A percentile compares a stretch with the other conserved stretches of the same genome.
phyloP scores from a whole-genome alignment of 2,113 vertebrate species.

The Oreamnos americanus region DNA sequence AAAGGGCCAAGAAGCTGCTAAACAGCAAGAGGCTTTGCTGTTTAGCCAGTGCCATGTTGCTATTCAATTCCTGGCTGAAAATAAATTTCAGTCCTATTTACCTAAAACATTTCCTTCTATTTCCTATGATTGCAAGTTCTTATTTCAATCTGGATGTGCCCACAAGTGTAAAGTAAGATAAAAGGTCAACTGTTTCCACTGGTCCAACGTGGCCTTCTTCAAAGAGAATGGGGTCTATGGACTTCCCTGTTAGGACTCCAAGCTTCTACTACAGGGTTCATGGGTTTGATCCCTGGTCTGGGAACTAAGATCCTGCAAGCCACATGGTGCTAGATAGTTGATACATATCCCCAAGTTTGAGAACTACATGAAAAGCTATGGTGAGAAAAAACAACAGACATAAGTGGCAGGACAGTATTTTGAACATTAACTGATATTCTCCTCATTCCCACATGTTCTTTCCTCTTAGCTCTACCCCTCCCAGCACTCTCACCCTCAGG shows the following conservation, averaged over 20 bases:
- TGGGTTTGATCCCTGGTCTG: not conserved
- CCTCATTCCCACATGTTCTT: not conserved
- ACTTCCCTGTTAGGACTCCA: not conserved
- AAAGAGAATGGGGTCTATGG: not conserved
- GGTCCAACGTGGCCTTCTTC: not conserved
- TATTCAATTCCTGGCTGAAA: not conserved
- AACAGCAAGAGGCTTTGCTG: not conserved
- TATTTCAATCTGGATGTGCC: not conserved
- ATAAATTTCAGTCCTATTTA: not conserved
- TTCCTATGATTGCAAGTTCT: not conserved
- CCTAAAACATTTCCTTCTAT: not conserved
- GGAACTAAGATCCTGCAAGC: not conserved
- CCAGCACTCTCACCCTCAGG: not conserved
- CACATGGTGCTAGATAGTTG: not conserved
- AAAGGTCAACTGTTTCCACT: not conserved
- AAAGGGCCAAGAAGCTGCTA: not conserved
- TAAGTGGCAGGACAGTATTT: not conserved
- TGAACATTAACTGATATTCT: not conserved
- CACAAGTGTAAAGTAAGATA: not conserved
- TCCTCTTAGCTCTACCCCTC: not conserved
- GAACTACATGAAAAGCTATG: not conserved
- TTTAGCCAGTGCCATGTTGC: not conserved
- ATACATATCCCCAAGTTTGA: not conserved
- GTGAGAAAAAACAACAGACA: not conserved
- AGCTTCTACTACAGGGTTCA: not conserved